These are phyloP conservation scores for Poeciliopsis gracilis DNA, from an alignment of 2,797 vertebrate genomes.

Conservation along the genomic window DNA sequence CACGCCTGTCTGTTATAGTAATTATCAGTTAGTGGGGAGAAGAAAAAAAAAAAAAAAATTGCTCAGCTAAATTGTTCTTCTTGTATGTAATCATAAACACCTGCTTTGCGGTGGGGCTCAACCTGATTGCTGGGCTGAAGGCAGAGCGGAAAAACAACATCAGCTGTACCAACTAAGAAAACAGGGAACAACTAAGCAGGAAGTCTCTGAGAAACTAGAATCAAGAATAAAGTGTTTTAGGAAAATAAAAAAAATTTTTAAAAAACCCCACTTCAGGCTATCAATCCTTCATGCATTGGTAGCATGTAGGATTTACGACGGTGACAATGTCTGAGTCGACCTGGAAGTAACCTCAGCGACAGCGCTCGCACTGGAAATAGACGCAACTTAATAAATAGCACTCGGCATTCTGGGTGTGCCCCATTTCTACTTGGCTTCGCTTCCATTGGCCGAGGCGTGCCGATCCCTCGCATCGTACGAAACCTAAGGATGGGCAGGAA, in stretches of 20 bases:
- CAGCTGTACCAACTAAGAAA: constrained; percentile 21
- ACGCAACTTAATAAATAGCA: constrained; percentile 41
- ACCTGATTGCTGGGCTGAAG: constrained; percentile 31
- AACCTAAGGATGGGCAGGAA: constrained; percentile 40
- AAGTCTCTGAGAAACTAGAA: constrained; percentile 42
- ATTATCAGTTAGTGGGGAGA: neutral
- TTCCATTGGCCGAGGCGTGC: constrained; percentile 47
- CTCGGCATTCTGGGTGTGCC: constrained; percentile 34
- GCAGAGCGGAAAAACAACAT: constrained; percentile 22
- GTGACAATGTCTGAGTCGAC: neutral
- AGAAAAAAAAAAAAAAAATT: constrained; percentile 3
- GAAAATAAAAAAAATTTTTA: constrained; percentile 20
- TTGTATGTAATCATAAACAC: constrained; percentile 17
- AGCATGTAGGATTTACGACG: neutral
- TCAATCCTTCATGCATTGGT: constrained; percentile 16
- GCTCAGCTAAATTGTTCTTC: neutral
- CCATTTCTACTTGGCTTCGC: constrained; percentile 19
- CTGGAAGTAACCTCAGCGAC: constrained; percentile 12
- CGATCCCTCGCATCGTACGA: constrained; percentile 36
- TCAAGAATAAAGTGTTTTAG: constrained; percentile 38
- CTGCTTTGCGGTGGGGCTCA: constrained; percentile 1
- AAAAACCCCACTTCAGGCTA: constrained; percentile 7
- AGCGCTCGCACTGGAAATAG: constrained; percentile 50
- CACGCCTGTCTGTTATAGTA: constrained; percentile 2
- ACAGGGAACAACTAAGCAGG: constrained; percentile 31